Evolutionary conservation across 2,888 invertebrate genomes (phyloP).

Genomic region (Euproctis similis): DNA sequence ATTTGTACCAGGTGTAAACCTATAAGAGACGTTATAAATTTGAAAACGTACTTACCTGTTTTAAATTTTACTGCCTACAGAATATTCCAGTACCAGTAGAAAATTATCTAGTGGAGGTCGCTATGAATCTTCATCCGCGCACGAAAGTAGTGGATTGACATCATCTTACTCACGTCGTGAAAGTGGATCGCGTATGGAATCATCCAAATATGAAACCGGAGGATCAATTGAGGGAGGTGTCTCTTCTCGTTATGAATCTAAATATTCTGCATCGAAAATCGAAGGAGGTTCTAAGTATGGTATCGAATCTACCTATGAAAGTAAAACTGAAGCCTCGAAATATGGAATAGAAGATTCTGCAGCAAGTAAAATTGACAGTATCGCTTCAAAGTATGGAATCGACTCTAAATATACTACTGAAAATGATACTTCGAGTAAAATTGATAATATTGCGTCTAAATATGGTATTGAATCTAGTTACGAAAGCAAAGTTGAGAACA

Average conservation of each 20-base stretch:
- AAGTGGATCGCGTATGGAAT: conserved; percentile 53
- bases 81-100: conserved; percentile 63
- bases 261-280: conserved; percentile 36
- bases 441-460: conserved; percentile 46
- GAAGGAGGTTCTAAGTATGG: conserved; percentile 28
- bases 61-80: no score
- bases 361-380: conserved; percentile 44
- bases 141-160: conserved; percentile 43
- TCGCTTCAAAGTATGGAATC: conserved; percentile 52
- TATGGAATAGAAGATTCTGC: conserved; percentile 39
- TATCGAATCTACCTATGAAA: conserved; percentile 20
- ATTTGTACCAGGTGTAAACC: no score
- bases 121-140: conserved; percentile 52
- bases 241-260: conserved; percentile 54
- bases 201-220: conserved; percentile 43
- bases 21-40: no score
- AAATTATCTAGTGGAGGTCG: conserved; percentile 52
- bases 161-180: conserved; percentile 56
- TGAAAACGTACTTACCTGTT: no score
- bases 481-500: conserved; percentile 22
- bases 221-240: conserved; percentile 47
- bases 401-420: conserved; percentile 47
- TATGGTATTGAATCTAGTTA: conserved; percentile 42
- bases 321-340: conserved; percentile 26
- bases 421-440: conserved; percentile 28